phyloP scores from a whole-genome alignment of 2,797 vertebrate species.

The Trematomus bernacchii region DNA sequence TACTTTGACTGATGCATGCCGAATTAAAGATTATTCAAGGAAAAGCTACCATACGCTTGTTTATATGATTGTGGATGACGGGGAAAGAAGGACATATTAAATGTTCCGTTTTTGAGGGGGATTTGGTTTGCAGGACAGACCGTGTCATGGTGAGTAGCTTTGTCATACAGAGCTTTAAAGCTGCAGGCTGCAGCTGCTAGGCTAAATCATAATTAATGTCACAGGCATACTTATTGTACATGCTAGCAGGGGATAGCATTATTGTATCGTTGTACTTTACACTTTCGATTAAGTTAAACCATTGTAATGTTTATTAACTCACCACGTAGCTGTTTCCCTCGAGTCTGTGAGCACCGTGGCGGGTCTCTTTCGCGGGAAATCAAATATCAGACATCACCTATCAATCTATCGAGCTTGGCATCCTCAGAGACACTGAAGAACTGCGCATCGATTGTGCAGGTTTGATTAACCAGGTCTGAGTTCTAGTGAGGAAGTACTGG shows the following conservation, averaged over 20 bases:
- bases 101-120: background rate
- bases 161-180: background rate
- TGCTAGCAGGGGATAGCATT: accelerated
- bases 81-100: background rate
- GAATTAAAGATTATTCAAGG: background rate
- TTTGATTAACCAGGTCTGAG: conserved; percentile 50
- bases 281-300: accelerated
- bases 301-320: conserved; percentile 14
- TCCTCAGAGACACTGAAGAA: accelerated
- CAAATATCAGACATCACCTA: conserved; percentile 63
- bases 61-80: background rate
- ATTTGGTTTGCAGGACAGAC: background rate
- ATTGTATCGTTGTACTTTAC: accelerated
- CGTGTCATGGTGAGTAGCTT: background rate
- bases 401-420: conserved; percentile 34
- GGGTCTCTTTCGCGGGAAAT: conserved; percentile 81
- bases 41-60: background rate
- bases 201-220: background rate
- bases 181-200: background rate
- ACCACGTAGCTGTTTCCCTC: background rate
- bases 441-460: conserved; percentile 21
- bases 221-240: background rate
- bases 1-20: background rate
- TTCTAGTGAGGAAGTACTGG: conserved; percentile 13
- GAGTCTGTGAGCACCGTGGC: background rate